A percentile compares a stretch with the other conserved stretches of the same genome.
Conservation (phyloP, 2,888 invertebrate species). For the Drosophila algonquin region DNA sequence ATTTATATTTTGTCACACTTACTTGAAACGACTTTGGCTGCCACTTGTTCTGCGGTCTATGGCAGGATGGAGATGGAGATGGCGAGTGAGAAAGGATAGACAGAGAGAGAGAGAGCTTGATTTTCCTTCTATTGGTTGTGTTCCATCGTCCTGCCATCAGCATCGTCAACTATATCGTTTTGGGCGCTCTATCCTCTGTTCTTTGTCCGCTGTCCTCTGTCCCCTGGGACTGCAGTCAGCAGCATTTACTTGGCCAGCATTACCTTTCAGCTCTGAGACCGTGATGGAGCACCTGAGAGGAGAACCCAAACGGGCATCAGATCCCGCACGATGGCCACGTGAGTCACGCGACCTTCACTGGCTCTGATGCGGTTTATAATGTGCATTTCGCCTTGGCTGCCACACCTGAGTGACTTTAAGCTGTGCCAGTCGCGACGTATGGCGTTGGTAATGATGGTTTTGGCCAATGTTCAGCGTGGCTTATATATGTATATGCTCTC, state of each 20-base stretch:
- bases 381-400: slow-evolving; percentile 35
- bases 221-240: slow-evolving; percentile 57
- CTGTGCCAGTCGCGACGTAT: slow-evolving; percentile 51
- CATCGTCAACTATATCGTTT: slow-evolving; percentile 41
- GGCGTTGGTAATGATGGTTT: slow-evolving; percentile 64
- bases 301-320: neutral
- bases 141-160: slow-evolving; percentile 48
- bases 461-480: slow-evolving; percentile 50
- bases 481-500: slow-evolving; percentile 36
- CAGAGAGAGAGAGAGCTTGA: slow-evolving; percentile 29
- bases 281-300: slow-evolving; percentile 10
- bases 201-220: neutral
- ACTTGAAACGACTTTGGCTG: slow-evolving; percentile 54
- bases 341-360: slow-evolving; percentile 49
- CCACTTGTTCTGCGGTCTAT: slow-evolving; percentile 46
- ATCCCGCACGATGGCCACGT: slow-evolving; percentile 8
- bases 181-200: slow-evolving; percentile 39
- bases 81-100: neutral
- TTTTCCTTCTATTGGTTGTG: slow-evolving; percentile 43
- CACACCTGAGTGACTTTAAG: slow-evolving; percentile 66
- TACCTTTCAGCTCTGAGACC: slow-evolving; percentile 36
- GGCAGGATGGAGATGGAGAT: slow-evolving; percentile 2
- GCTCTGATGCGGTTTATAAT: slow-evolving; percentile 35
- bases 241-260: slow-evolving; percentile 61
- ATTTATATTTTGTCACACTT: slow-evolving; percentile 58